phyloP scores from a whole-genome alignment of 2,888 invertebrate genomes.

The Eupithecia centaureata region DNA sequence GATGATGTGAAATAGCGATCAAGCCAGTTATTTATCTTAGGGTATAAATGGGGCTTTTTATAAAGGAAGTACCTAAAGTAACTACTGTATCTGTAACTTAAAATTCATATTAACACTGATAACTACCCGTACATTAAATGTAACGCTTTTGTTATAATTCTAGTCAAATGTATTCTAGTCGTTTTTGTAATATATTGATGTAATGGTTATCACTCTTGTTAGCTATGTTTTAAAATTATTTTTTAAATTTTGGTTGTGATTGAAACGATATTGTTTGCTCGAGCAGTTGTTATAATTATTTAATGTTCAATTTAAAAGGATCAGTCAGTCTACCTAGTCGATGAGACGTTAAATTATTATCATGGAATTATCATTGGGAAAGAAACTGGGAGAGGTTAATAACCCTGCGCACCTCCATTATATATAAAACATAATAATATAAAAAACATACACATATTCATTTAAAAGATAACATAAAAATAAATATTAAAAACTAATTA shows the following conservation, averaged over 20 bases:
- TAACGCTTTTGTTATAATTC: slow-evolving; percentile 24
- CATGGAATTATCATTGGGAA: background rate
- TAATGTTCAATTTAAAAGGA: background rate
- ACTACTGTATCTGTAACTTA: too few relatives aligned
- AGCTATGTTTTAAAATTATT: slow-evolving; percentile 21
- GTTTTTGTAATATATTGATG: slow-evolving; percentile 43
- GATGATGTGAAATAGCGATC: too few relatives aligned
- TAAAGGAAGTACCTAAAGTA: too few relatives aligned
- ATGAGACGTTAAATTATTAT: background rate
- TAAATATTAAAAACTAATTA: background rate
- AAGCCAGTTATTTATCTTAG: too few relatives aligned
- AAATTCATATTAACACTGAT: background rate
- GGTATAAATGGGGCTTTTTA: background rate
- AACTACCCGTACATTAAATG: slow-evolving; percentile 5
- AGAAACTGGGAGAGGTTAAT: background rate
- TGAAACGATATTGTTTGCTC: slow-evolving; percentile 7
- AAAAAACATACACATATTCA: background rate
- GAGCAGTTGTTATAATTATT: background rate
- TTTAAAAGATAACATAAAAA: background rate
- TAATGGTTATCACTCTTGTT: slow-evolving; percentile 41
- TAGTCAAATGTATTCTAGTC: slow-evolving; percentile 42
- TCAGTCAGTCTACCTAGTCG: background rate
- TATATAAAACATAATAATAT: background rate
- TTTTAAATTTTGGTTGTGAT: slow-evolving; percentile 26
- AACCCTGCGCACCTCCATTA: background rate